Evolutionary conservation across 2,888 invertebrate species (phyloP).

Genomic region (Dastarcus helophoroides): DNA sequence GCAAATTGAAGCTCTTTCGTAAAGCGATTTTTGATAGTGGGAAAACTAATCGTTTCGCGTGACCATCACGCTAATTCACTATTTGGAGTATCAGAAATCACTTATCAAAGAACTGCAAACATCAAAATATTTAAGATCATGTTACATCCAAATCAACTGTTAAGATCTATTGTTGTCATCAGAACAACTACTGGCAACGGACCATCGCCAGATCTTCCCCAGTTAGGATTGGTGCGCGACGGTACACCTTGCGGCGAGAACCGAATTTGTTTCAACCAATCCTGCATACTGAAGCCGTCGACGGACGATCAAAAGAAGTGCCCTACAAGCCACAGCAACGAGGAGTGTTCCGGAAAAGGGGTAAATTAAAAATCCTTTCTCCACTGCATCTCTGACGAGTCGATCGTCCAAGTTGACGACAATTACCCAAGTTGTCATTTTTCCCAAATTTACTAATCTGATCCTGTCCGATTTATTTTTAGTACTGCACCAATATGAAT

Average conservation of each 20-base stretch:
- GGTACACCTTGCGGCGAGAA: slow-evolving; percentile 91
- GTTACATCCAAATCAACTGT: too few species aligned
- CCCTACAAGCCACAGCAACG: slow-evolving; percentile 76
- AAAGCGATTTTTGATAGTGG: too few species aligned
- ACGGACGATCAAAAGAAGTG: slow-evolving; percentile 79
- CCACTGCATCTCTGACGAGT: too few species aligned
- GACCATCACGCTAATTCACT: too few species aligned
- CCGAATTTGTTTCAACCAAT: slow-evolving; percentile 88
- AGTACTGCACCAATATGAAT: slow-evolving; percentile 88
- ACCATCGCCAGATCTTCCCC: slow-evolving; percentile 50
- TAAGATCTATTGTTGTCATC: too few species aligned
- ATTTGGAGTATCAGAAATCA: too few species aligned
- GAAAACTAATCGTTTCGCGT: too few species aligned
- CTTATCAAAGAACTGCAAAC: too few species aligned
- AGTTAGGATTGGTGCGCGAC: slow-evolving; percentile 82
- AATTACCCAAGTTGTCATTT: not conserved
- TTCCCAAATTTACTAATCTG: slow-evolving; percentile 8
- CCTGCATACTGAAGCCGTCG: slow-evolving; percentile 77
- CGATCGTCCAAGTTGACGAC: not conserved
- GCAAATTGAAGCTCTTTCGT: too few species aligned
- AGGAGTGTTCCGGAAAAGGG: slow-evolving; percentile 91
- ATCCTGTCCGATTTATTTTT: slow-evolving; percentile 20
- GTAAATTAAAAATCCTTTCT: too few species aligned
- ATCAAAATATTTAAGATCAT: too few species aligned
- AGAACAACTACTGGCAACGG: slow-evolving; percentile 66